phyloP scores from a whole-genome alignment of 2,113 vertebrate genomes.

The Andinoacara biseriatus region DNA sequence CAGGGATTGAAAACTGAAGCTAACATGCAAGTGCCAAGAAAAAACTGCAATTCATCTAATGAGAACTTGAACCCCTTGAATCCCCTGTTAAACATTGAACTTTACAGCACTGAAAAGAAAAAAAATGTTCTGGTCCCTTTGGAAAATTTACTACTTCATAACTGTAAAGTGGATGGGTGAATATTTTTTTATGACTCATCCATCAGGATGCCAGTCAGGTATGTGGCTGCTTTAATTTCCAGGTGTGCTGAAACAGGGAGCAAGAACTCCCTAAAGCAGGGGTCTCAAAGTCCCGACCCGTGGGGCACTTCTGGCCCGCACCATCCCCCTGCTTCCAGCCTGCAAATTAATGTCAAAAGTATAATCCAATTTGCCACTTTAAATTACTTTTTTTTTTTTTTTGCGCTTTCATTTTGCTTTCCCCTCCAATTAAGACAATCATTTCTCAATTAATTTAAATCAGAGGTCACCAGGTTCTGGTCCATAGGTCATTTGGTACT shows the following conservation, averaged over 20 bases:
- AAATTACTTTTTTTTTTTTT: too few species aligned
- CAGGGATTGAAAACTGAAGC: neutral
- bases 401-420: too few species aligned
- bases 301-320: too few species aligned
- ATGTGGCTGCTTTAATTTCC: neutral
- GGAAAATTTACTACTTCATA: neutral
- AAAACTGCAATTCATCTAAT: neutral
- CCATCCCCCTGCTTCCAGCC: too few species aligned
- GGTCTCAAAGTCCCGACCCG: too few species aligned
- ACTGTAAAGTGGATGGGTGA: neutral
- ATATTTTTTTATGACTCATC: neutral
- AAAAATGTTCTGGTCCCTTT: neutral
- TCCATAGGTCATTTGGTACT: too few species aligned
- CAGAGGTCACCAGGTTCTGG: too few species aligned
- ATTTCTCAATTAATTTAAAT: too few species aligned
- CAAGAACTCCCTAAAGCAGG: neutral
- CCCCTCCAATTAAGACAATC: too few species aligned
- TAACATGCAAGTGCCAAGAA: neutral
- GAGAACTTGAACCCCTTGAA: neutral
- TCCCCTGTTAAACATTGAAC: neutral
- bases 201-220: neutral
- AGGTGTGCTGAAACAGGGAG: neutral
- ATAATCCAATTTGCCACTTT: too few species aligned
- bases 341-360: too few species aligned
- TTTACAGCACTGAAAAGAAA: neutral